These are phyloP conservation scores for Lutraria rhynchaena DNA, from an alignment of 1,140 invertebrate species.

Conservation along the genomic window DNA sequence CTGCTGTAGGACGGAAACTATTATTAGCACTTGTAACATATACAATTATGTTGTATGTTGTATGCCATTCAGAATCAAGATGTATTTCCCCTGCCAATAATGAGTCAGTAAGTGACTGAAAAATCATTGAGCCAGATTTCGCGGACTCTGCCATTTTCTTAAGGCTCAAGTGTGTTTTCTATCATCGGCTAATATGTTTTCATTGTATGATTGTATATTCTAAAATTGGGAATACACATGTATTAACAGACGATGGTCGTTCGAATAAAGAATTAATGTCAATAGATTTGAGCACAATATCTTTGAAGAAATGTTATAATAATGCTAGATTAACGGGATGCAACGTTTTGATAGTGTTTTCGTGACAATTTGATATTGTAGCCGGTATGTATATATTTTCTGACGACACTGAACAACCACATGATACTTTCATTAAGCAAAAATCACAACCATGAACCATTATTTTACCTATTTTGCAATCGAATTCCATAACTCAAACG, in stretches of 20 bases:
- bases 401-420: not conserved
- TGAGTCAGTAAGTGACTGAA: not conserved
- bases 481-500: no score
- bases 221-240: not conserved
- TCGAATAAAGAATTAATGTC: slow-evolving; percentile 4
- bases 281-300: not conserved
- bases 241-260: not conserved
- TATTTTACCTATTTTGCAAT: no score
- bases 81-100: not conserved
- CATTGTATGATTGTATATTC: slow-evolving; percentile 8
- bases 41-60: not conserved
- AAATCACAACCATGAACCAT: no score
- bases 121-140: not conserved
- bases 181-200: not conserved
- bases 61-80: not conserved
- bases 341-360: not conserved
- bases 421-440: not conserved
- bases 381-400: not conserved
- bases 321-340: slow-evolving; percentile 5
- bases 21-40: not conserved
- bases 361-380: not conserved
- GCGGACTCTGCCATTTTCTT: slow-evolving; percentile 12
- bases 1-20: not conserved
- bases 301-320: slow-evolving; percentile 6
- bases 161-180: not conserved